These are phyloP conservation scores for Stegophylla sp. DNA, from an alignment of 2,888 invertebrate genomes.

Conservation along the genomic window DNA sequence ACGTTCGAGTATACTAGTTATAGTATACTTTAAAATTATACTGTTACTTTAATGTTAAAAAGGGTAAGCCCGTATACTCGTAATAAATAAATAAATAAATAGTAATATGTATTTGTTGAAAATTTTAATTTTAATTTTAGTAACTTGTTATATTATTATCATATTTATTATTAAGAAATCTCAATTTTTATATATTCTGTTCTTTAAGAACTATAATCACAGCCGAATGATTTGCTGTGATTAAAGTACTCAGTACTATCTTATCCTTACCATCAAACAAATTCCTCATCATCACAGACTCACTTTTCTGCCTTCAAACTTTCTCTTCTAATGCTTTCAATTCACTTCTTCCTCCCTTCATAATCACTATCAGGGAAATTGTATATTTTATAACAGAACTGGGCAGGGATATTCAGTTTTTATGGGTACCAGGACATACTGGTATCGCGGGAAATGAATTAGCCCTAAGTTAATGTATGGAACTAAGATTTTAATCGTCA, in stretches of 20 bases:
- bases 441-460: neutral
- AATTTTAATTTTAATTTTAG: neutral
- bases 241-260: neutral
- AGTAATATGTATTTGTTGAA: too few relatives aligned
- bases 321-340: neutral
- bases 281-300: slow-evolving; percentile 1
- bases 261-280: neutral
- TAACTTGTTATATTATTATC: too few relatives aligned
- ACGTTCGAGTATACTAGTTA: too few relatives aligned
- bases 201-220: too few relatives aligned
- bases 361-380: neutral
- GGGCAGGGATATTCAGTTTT: neutral
- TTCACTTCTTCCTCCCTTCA: neutral
- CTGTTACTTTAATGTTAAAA: too few relatives aligned
- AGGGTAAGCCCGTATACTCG: too few relatives aligned
- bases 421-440: neutral
- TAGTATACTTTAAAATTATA: too few relatives aligned
- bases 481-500: too few relatives aligned
- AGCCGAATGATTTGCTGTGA: neutral
- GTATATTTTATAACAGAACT: neutral
- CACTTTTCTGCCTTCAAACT: neutral
- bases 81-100: too few relatives aligned
- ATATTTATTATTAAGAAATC: too few relatives aligned
- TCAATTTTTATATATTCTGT: too few relatives aligned
- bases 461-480: too few relatives aligned